Base-by-base conservation (phyloP, 2,113 vertebrate species). In the Heliornis fulica region DNA sequence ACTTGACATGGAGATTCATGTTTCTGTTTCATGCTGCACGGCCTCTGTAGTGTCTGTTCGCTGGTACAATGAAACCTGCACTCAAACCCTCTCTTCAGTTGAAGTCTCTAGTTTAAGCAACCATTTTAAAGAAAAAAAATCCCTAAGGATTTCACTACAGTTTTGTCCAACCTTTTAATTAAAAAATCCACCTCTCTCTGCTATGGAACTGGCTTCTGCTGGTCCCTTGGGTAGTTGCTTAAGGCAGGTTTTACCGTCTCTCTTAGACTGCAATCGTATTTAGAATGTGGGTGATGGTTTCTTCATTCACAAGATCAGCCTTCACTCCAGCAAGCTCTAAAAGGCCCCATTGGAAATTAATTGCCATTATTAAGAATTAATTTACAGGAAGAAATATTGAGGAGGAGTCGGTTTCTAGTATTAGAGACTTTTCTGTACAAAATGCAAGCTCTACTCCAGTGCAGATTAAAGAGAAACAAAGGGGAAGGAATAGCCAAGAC, bases 81-180 rank as follows among this genome's bases (percentile, higher is more conserved):
- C 65, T 91, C 17, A 54, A 54, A 40, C 61, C 34, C 17, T 81
- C 51, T 69, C 56, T 83, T 90, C 46, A 26, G 51, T 78, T 70
- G n/a, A 95, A 96, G 83, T 66, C 53, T 0, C 5, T 91, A 65
- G 64, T 92, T 94, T 87, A 94, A 93, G 78, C 82, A 90, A 68
- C 79, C 57, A 68, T 94, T 96, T 89, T 79, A 93, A 89, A 83
- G 80, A 84, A 89, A 83, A n/a, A 65, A 95, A 65, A 84, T 75
- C 87, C 50, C 57, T 29, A 36, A 87, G 82, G 76, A 86, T 96
- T 93, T 92, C 61, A 41, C 34, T 92, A 29, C 6, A 50, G 70
- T 94, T 96, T 84, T 90, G 78, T 94, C 66, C 83, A 95, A 78
- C 65, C 70, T 84, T 90, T 93, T 97, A 92, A 95, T 95, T 96